phyloP scores from a whole-genome alignment of 2,888 invertebrate species.

The Euplexia lucipara region DNA sequence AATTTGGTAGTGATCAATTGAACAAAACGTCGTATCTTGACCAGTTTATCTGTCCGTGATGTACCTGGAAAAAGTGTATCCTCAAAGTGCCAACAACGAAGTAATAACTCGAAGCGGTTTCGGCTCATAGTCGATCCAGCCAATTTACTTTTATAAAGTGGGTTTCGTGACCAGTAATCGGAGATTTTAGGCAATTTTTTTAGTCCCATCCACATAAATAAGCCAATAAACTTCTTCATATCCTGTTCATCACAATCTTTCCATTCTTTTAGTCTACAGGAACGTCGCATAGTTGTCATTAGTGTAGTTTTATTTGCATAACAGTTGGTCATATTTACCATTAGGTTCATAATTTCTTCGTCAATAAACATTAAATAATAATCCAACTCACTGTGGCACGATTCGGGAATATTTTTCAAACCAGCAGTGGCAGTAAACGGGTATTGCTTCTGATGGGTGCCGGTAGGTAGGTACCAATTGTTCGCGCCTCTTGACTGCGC shows the following conservation, averaged over 20 bases:
- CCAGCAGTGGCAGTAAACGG: not conserved
- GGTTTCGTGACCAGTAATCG: not conserved
- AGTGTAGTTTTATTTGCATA: slow-evolving; percentile 2
- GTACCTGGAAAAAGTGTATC: not conserved
- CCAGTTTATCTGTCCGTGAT: not conserved
- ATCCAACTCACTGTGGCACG: slow-evolving; percentile 1
- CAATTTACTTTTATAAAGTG: not conserved
- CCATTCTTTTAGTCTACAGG: not conserved
- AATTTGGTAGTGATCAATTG: not conserved
- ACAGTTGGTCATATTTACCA: not conserved
- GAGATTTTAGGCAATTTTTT: not conserved
- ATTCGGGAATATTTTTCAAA: slow-evolving; percentile 2
- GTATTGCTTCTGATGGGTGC: not conserved
- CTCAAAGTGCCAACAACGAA: slow-evolving; percentile 4
- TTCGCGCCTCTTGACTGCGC: slow-evolving; percentile 7
- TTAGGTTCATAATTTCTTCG: slow-evolving; percentile 3
- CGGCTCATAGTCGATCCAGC: slow-evolving; percentile 1
- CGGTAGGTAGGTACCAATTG: not conserved
- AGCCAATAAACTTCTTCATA: no score
- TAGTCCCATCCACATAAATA: no score
- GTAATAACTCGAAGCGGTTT: slow-evolving; percentile 7
- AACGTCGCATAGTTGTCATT: no score
- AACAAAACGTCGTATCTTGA: not conserved
- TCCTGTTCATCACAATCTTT: slow-evolving; percentile 4
- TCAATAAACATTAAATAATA: not conserved